Conservation (phyloP, 1,140 invertebrate species). For the Leptonema lineaticorne region DNA sequence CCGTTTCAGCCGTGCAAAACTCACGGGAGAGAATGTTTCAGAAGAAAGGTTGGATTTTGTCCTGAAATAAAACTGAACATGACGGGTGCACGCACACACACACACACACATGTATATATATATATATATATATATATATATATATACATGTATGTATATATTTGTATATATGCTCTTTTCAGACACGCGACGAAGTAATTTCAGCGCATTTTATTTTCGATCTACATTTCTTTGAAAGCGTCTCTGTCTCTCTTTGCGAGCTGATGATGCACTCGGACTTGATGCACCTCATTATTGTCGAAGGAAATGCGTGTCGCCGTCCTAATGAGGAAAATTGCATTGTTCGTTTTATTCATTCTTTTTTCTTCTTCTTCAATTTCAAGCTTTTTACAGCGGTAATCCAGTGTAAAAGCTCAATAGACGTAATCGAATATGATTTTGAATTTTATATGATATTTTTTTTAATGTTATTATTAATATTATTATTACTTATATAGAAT, state of each 20-base stretch:
- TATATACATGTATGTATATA: too few species aligned
- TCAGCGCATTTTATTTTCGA: slow-evolving; percentile 37
- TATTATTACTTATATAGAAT: too few species aligned
- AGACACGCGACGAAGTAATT: slow-evolving; percentile 29
- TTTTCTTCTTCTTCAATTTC: too few species aligned
- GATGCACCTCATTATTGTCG: slow-evolving; percentile 5
- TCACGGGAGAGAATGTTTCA: slow-evolving; percentile 4
- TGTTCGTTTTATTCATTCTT: too few species aligned
- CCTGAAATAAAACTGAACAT: slow-evolving; percentile 10
- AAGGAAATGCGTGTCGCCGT: neutral
- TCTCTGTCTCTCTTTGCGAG: neutral
- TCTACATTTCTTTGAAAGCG: slow-evolving; percentile 31
- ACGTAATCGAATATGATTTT: neutral
- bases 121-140: too few species aligned
- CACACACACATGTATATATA: too few species aligned
- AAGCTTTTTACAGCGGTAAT: too few species aligned
- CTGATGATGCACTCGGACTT: slow-evolving; percentile 12
- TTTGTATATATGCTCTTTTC: neutral
- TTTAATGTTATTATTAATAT: too few species aligned
- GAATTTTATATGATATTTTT: too few species aligned
- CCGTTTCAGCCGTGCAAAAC: neutral
- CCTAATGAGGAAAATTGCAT: neutral
- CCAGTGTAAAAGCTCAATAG: too few species aligned
- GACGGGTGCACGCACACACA: too few species aligned
- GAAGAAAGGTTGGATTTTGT: slow-evolving; percentile 7